Base-by-base conservation (phyloP, 1,140 invertebrate genomes). In the Zaprionus lachaisei region DNA sequence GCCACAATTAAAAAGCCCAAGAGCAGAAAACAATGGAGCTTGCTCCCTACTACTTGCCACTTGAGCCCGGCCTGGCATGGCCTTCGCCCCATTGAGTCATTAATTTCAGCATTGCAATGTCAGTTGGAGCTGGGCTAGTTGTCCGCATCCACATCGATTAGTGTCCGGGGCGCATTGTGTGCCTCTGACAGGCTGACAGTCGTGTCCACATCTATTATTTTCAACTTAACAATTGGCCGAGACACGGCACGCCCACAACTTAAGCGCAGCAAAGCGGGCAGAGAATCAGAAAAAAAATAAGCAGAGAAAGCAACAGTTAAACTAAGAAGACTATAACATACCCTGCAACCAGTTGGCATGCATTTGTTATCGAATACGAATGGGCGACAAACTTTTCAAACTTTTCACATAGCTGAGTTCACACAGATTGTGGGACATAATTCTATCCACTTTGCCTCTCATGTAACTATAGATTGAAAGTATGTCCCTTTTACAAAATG, bases 141-240 rank as follows among this genome's bases (percentile, higher is more conserved):
- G 85, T 80, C 15, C 60, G 47, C 72, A 71, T 75, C 85, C 62
- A 76, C 79, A 82, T 89, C 85, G 81, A 89, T 89, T 89, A 89
- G 79, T 84, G 85, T 90, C 81, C 72, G 44, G 79, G 44, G 38
- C 61, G 57, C 72, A 77, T 83, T 85, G 83, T 73, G 67, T 77
- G 60, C 54, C 70, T 56, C 71, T 83, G 84, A 87, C 84, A 87
- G 81, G 49, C 65, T 87, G 84, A 89, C 84, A 89, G 81, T 77
- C 78, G 61, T 85, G 85, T 89, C 85, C 81, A 85, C 81, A 73
- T 84, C 85, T 85, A 89, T 89, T 89, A 89, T 89, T 90, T 89
- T 90, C 85, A 89, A 82, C 79, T 90, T 90, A 89, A 89, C 84
- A 87, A 87, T 87, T 87, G 84, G 68, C 81, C 54, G 49, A 78